Evolutionary conservation across 1,140 invertebrate species (phyloP), one percentile per base, ranked within the genome.

Genomic region (Amphibalanus amphitrite): DNA sequence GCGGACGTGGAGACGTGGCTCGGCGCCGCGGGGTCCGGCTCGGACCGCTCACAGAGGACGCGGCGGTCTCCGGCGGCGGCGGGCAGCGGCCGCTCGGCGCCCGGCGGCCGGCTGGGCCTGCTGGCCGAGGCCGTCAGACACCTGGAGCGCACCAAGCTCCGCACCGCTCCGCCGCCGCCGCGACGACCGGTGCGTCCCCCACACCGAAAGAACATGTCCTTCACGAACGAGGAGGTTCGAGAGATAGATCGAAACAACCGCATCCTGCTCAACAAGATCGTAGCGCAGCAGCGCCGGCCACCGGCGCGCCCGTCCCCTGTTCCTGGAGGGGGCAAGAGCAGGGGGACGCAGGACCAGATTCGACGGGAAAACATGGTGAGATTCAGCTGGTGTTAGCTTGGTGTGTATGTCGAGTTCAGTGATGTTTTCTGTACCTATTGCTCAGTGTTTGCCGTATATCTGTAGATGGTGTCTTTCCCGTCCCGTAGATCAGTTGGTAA

Each of bases 201-300:
- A 1, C 47, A 59, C 47, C 10, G 78, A 69, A 79, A 77, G 74
- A 83, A 83, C 72, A 82, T 82, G 80, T 82, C 79, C 69, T 83
- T 83, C 71, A 78, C 79, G 8, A 82, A 82, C 68, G 79, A 79
- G 23, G 77, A 83, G 73, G 76, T 80, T 33, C 74, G 81, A 20
- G 78, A 75, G 75, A 83, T 83, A 64, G 81, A 83, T 71, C 74
- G 77, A 30, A 81, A 83, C 28, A 83, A 83, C 76, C 78, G 80
- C 64, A 75, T 79, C 73, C 74, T 83, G 20, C 73, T 83, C 28
- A 79, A 76, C 67, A 83, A 81, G 75, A 82, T 83, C 70, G 77
- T 82, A 76, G 76, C 69, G 33, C 47, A 59, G 47, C 47, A 59
- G 47, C 6, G 47, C 1, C 47, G 47, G 6, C 47, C 47, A 20